phyloP scores from a whole-genome alignment of 2,113 vertebrate genomes.

The Chaetorhynchus papuensis region DNA sequence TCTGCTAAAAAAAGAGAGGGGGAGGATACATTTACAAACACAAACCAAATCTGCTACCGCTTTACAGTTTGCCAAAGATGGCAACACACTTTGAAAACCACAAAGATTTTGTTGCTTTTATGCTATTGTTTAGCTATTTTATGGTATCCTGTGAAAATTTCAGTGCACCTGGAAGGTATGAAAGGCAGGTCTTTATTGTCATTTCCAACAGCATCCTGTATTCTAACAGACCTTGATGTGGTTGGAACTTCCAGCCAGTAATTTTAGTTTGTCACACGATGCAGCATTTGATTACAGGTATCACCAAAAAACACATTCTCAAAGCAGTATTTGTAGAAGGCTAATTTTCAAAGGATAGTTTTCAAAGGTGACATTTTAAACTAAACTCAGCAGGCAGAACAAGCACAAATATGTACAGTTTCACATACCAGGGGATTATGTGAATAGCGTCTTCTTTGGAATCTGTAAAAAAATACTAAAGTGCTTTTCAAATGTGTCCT shows the following conservation, averaged over 20 bases:
- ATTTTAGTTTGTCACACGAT: fast-evolving
- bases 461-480: slow-evolving; percentile 1
- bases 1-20: not conserved
- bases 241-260: not conserved
- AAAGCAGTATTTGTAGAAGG: not conserved
- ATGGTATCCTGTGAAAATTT: not conserved
- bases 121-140: not conserved
- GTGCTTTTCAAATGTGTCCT: slow-evolving; percentile 27
- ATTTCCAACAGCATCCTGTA: not conserved
- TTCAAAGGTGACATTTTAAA: not conserved
- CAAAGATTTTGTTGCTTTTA: not conserved
- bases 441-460: not conserved
- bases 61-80: not conserved
- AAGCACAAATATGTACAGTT: not conserved
- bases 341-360: not conserved
- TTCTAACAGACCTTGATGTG: not conserved
- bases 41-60: not conserved
- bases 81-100: not conserved
- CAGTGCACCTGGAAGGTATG: not conserved
- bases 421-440: not conserved
- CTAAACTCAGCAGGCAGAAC: not conserved
- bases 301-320: not conserved
- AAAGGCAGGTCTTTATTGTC: not conserved
- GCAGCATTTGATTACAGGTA: not conserved
- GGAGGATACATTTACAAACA: not conserved